Base-by-base conservation (phyloP, 2,888 invertebrate genomes). In the Serrognathus titanus region DNA sequence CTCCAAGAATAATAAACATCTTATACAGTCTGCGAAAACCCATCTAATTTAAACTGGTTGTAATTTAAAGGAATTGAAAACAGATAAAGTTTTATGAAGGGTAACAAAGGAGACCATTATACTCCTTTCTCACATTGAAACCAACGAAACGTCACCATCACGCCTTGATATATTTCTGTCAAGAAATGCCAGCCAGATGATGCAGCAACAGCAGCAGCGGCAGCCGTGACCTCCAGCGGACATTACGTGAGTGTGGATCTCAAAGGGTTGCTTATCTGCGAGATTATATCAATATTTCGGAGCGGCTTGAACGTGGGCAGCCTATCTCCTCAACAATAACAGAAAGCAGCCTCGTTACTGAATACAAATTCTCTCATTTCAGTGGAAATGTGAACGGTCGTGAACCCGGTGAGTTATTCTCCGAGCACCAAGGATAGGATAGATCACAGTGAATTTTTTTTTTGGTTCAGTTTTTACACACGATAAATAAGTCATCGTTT, bases 321-420 rank as follows among this genome's bases (percentile, higher is more conserved):
- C 65, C 72, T 73, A 73, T 74, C 73, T 72, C 59, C 62, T 49
- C 65, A 63, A 69, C 69, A 72, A 72, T 70, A 69, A 66, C 63
- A 71, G 61, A 66, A 66, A 63, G 58, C 63, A 63, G 59, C 63
- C 58, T 65, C 63, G 63, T 67, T 66, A 66, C 69, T 72, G 75
- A 73, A 75, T 75, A 75, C 70, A 74, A 75, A 75, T 73, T 72
- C 69, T 67, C 71, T 71, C 72, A 74, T 73, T 75, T 73, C 67
- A 68, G 64, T 50, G 68, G 66, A 72, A 72, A 69, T 63, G 64
- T 63, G 62, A 60, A 62, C 63, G 66, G 67, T 70, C 68, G 65
- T 65, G 65, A 67, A 69, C 66, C 40, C 47, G 35, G 43, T 20
- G 20, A 16, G 45, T 45, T 64, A 62, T 58, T 50, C 24, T 45